Evolutionary conservation across 2,113 vertebrate species (phyloP), one percentile per base, ranked within the genome.

Genomic region (Pimephales promelas): DNA sequence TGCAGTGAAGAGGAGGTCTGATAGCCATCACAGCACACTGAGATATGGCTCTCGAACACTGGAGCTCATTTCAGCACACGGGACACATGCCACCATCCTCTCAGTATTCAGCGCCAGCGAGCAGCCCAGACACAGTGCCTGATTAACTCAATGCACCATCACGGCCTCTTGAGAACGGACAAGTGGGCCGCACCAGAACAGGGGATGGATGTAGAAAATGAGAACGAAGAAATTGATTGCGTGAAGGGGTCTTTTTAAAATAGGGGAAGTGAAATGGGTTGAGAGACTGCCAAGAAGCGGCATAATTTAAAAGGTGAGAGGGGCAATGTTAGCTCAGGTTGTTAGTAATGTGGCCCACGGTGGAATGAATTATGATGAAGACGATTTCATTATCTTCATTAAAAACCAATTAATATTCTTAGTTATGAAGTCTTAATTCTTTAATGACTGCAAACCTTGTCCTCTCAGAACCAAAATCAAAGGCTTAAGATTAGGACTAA

Each of bases 81-180:
- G 40, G 64, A 47, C 64, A 31, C 49, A 59, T 28, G 59, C 52
- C n/a, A 66, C 36, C 83, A 54, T 26, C 61, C 49, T 56, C 52
- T 83, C 61, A 52, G 72, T 75, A 83, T 83, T 79, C 83, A 16
- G 75, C 1, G n/a, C 74, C 74, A 77, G 28, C 20, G 22, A 28
- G 56, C 49, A 16, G 56, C 49, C 20, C 43, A 54, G 43, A 83
- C 24, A 59, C 81, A 49, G 62, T 5, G 54, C 52, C 57, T 84
- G 47, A 84, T 78, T 76, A 62, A 66, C 62, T 40, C 43, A 26
- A 52, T 52, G 64, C 40, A 68, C 14, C 36, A 64, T 34, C 24
- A n/a, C 9, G n/a, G n/a, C 24, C 79, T 71, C 78, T 72, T 24
- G 61, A 74, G 84, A 75, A 5, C 2, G 52, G n/a, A 71, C 43